Evolutionary conservation across 1,140 invertebrate genomes (phyloP), one percentile per base, ranked within the genome.

Genomic region (Papilio polyxenes): DNA sequence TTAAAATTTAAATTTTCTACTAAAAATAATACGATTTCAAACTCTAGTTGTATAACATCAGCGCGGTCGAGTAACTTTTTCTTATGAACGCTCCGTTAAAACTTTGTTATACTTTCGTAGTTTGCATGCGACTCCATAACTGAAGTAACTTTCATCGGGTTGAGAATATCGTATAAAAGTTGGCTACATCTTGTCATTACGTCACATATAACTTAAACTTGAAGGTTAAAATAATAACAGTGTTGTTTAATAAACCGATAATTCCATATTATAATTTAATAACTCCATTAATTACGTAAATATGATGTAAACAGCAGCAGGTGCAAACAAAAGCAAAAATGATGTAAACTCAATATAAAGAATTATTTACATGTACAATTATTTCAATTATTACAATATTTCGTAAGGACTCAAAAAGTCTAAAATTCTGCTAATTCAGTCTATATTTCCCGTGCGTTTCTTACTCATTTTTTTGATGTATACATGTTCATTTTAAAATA

Each of bases 81-180:
- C 56, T 59, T 59, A 20, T 20, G 56, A 59, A 59, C 23, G 10
- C 62, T 37, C 62, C 23, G 62, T 31, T 72, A 72, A 72, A 72
- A 72, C 31, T 72, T 72, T 72, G 65, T 72, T 40, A 37, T 8
- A 72, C 31, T 72, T 72, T 40, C 31, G 65, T 72, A 11, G 65
- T 72, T 72, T 72, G 65, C 65, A 72, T 31, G 11, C 31, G 65
- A 72, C 65, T 72, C 65, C 37, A 72, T 72, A 72, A 72, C 31
- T 72, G 31, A 72, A 40, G 31, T 72, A 37, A 72, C 65, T 72
- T 72, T 72, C 4, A 4, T 37, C 31, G 23, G 23, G 11, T 72
- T 72, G 31, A 72, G 65, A 72, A 72, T 15, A 37, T 72, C 65
- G 2, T 69, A 69, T 69, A 69, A 69, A 69, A 69, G 65, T 69